These are phyloP conservation scores for Sebastes aleutianus DNA, from an alignment of 2,797 vertebrate genomes.

Conservation along the genomic window DNA sequence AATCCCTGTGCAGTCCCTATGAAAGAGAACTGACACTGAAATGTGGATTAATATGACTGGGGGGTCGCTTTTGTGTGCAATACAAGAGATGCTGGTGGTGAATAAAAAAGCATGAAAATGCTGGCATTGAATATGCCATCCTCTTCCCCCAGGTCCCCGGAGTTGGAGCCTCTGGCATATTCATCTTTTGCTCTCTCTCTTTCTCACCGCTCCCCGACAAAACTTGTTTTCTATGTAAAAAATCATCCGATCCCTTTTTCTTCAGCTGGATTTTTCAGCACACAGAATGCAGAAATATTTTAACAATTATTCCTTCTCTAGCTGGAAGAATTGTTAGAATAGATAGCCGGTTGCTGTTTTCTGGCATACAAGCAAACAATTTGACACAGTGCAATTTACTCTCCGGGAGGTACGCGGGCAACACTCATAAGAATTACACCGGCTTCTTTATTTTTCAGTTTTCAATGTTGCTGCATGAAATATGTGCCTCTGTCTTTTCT, in stretches of 20 bases:
- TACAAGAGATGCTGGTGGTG: slow-evolving; percentile 48
- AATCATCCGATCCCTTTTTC: not conserved
- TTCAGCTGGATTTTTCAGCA: slow-evolving; percentile 27
- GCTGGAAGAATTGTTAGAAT: not conserved
- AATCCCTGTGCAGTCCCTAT: slow-evolving; percentile 49
- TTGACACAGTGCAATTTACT: slow-evolving; percentile 32
- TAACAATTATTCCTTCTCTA: slow-evolving; percentile 25
- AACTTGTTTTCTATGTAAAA: slow-evolving; percentile 23
- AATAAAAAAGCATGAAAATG: slow-evolving; percentile 69
- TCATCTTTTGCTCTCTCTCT: slow-evolving; percentile 26
- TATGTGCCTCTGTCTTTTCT: not conserved
- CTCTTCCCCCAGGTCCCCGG: slow-evolving; percentile 13
- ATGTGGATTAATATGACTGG: slow-evolving; percentile 70
- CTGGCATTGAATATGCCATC: slow-evolving; percentile 59
- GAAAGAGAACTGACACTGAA: slow-evolving; percentile 62
- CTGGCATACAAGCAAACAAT: slow-evolving; percentile 35
- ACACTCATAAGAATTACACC: not conserved
- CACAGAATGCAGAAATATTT: slow-evolving; percentile 21
- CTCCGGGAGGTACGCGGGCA: not conserved
- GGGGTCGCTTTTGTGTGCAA: slow-evolving; percentile 55
- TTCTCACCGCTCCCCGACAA: slow-evolving; percentile 11
- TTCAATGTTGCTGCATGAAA: slow-evolving; percentile 8
- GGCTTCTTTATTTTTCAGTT: slow-evolving; percentile 27
- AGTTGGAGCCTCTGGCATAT: slow-evolving; percentile 41
- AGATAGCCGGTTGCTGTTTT: slow-evolving; percentile 17